phyloP scores from a whole-genome alignment of 2,888 invertebrate species.

The Tanypteryx hageni region DNA sequence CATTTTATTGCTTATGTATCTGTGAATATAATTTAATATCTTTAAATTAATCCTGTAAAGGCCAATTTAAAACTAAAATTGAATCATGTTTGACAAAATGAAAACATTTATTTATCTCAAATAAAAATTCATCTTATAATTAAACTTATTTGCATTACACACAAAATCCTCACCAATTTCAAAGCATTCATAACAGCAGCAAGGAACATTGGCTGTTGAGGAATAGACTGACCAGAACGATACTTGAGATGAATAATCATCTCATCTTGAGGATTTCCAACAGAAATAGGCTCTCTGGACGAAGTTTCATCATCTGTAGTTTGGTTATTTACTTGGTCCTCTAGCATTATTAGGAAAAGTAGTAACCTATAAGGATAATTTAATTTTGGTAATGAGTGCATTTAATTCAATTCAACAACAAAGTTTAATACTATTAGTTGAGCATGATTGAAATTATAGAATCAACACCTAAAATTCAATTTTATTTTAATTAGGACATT shows the following conservation, averaged over 20 bases:
- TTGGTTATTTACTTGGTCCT: constrained; percentile 82
- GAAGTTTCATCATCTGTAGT: constrained; percentile 75
- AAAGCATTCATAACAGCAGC: constrained; percentile 87
- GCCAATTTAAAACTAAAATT: too few species aligned
- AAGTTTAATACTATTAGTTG: too few species aligned
- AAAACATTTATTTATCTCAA: too few species aligned
- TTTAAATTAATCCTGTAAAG: too few species aligned
- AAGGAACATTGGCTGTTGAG: constrained; percentile 90
- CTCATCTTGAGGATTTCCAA: constrained; percentile 71
- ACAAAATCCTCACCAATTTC: constrained; percentile 75
- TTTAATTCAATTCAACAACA: not conserved
- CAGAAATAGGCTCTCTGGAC: constrained; percentile 70
- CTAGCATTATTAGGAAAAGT: constrained; percentile 84
- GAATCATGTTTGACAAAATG: too few species aligned
- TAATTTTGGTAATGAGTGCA: constrained; percentile 6
- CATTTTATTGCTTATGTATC: too few species aligned
- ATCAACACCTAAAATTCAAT: too few species aligned
- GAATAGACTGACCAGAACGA: constrained; percentile 81
- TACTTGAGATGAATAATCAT: constrained; percentile 77
- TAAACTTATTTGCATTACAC: too few species aligned
- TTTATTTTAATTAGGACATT: too few species aligned
- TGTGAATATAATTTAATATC: too few species aligned
- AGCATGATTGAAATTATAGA: too few species aligned
- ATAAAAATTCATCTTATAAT: too few species aligned
- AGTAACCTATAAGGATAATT: constrained; percentile 76